phyloP scores from a whole-genome alignment of 2,888 invertebrate species.

The Macroteleia sp. region DNA sequence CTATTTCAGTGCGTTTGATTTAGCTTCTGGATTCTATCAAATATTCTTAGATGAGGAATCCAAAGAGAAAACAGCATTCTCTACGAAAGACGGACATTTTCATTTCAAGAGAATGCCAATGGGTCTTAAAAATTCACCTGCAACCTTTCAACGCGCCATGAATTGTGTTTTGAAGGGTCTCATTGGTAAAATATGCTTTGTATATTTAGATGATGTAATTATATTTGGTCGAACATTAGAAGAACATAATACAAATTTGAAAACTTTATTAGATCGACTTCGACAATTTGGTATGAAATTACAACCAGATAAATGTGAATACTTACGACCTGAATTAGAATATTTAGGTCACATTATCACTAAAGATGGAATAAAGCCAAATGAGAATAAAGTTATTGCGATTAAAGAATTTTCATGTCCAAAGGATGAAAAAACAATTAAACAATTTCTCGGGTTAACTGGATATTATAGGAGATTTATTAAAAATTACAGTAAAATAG shows the following conservation, averaged over 20 bases:
- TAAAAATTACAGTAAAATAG: neutral
- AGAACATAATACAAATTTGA: neutral
- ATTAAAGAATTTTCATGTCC: neutral
- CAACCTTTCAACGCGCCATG: constrained; percentile 17
- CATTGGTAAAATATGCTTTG: no score
- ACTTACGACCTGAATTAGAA: constrained; percentile 5
- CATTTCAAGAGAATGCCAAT: neutral
- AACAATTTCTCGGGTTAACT: constrained; percentile 3
- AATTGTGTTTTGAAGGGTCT: neutral
- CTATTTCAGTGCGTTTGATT: constrained; percentile 1
- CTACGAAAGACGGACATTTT: constrained; percentile 1
- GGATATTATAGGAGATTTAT: constrained; percentile 10
- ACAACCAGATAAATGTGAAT: constrained; percentile 23
- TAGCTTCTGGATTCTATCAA: neutral
- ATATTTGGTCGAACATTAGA: neutral
- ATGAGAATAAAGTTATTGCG: neutral
- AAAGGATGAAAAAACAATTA: neutral
- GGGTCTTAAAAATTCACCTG: constrained; percentile 14
- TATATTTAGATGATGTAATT: neutral
- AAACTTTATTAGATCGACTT: neutral
- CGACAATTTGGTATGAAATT: constrained; percentile 10
- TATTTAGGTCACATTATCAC: no score
- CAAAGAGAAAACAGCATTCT: constrained; percentile 1
- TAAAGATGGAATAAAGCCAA: constrained; percentile 1
- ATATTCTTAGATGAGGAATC: neutral